phyloP scores from a whole-genome alignment of 2,888 invertebrate species.

The Rhorus exstirpatorius region DNA sequence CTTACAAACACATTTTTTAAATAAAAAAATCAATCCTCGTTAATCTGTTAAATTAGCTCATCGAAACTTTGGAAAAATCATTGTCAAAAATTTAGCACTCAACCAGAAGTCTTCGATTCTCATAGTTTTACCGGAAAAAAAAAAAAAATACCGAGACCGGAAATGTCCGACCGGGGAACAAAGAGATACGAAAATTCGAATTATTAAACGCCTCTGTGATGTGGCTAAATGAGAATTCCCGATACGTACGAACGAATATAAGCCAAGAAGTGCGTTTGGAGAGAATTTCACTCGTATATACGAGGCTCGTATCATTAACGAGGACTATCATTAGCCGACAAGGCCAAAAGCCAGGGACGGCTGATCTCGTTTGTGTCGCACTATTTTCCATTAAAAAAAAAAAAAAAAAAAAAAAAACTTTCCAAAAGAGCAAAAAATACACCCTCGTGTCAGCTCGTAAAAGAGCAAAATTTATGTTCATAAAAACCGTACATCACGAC shows the following conservation, averaged over 20 bases:
- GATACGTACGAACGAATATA: constrained; percentile 17
- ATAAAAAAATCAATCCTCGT: no score
- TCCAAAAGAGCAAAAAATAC: not conserved
- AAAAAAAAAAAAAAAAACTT: constrained; percentile 30
- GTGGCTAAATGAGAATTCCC: not conserved
- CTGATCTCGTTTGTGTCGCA: constrained; percentile 33
- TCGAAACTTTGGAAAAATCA: not conserved
- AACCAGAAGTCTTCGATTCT: no score
- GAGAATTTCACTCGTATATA: constrained; percentile 79
- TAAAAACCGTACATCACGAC: constrained; percentile 22
- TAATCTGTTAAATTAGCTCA: no score
- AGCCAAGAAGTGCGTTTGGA: constrained; percentile 72
- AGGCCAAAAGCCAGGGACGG: constrained; percentile 83
- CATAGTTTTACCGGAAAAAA: no score
- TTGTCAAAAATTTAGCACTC: no score
- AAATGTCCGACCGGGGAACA: constrained; percentile 37
- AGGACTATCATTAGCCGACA: constrained; percentile 85
- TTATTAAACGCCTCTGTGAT: constrained; percentile 12
- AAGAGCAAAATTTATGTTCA: no score
- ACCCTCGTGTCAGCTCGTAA: no score
- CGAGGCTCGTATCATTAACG: constrained; percentile 84
- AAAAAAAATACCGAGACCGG: constrained; percentile 9
- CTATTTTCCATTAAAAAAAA: not conserved
- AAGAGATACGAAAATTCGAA: constrained; percentile 41
- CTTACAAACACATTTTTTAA: no score